Evolutionary conservation across 2,797 vertebrate genomes (phyloP).

Genomic region (Alosa sapidissima): DNA sequence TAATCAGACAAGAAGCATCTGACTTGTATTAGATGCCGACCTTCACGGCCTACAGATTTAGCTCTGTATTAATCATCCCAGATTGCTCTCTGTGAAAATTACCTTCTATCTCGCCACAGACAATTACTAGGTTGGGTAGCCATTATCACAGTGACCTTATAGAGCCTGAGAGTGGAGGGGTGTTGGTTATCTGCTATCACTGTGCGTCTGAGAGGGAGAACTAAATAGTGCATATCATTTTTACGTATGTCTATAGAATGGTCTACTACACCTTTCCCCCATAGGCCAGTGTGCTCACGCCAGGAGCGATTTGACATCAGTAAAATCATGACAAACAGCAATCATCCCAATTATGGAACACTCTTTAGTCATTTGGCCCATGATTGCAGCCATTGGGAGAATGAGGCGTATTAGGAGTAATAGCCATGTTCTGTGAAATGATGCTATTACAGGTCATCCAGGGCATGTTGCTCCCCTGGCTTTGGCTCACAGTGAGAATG

Average conservation of each 20-base stretch:
- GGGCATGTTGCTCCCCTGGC: conserved; percentile 15
- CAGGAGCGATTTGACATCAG: conserved; percentile 48
- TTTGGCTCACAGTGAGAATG: not conserved
- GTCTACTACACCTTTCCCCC: conserved; percentile 10
- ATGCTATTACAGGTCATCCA: conserved; percentile 55
- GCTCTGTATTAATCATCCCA: conserved; percentile 40
- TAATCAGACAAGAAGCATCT: conserved; percentile 39
- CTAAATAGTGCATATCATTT: conserved; percentile 23
- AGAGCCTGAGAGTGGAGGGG: conserved; percentile 6
- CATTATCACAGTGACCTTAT: conserved; percentile 42
- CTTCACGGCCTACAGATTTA: conserved; percentile 28
- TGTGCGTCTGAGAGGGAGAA: conserved; percentile 34
- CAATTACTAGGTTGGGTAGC: conserved; percentile 42
- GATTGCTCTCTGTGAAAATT: conserved; percentile 41
- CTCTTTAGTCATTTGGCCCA: conserved; percentile 47
- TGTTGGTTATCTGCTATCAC: conserved; percentile 36
- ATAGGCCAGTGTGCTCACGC: conserved; percentile 10
- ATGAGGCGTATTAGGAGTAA: conserved; percentile 73
- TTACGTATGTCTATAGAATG: conserved; percentile 22
- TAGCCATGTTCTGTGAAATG: conserved; percentile 73
- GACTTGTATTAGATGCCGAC: conserved; percentile 25
- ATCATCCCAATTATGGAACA: conserved; percentile 61
- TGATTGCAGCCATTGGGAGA: conserved; percentile 65
- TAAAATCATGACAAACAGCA: conserved; percentile 36
- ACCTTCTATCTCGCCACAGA: conserved; percentile 36